Evolutionary conservation across 2,113 vertebrate genomes (phyloP).

Genomic region (Burhinus oedicnemus): DNA sequence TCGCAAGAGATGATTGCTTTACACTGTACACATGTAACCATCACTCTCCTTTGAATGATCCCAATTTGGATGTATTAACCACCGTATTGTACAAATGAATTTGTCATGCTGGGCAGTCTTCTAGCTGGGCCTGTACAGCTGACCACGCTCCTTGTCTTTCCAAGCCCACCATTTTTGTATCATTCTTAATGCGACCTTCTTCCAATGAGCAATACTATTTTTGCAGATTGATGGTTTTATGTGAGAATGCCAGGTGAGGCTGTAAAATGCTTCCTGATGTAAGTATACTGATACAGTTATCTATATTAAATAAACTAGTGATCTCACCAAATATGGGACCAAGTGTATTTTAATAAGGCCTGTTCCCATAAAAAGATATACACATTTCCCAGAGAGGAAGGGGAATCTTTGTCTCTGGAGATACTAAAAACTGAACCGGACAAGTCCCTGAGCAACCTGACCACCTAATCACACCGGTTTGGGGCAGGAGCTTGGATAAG

Average conservation of each 20-base stretch:
- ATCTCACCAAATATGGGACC: background rate
- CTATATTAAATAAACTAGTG: background rate
- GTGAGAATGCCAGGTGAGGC: background rate
- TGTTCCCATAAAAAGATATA: background rate
- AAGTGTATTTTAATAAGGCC: background rate
- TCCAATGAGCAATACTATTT: background rate
- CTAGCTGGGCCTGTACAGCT: background rate
- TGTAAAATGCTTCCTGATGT: background rate
- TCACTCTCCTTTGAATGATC: background rate
- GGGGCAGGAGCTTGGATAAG: background rate
- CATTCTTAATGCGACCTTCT: background rate
- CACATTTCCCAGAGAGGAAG: background rate
- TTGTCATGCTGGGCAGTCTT: background rate
- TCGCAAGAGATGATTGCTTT: background rate
- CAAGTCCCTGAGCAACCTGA: background rate
- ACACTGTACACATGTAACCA: fast-evolving
- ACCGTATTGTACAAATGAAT: background rate
- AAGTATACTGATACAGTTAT: background rate
- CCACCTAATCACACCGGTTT: background rate
- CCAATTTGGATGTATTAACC: background rate
- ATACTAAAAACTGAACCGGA: background rate
- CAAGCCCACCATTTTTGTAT: background rate
- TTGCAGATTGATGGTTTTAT: background rate
- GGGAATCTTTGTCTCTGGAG: background rate
- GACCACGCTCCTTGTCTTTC: background rate